Evolutionary conservation across 2,888 invertebrate genomes (phyloP), one percentile per base, ranked within the genome.

Genomic region (Athetis lepigone): DNA sequence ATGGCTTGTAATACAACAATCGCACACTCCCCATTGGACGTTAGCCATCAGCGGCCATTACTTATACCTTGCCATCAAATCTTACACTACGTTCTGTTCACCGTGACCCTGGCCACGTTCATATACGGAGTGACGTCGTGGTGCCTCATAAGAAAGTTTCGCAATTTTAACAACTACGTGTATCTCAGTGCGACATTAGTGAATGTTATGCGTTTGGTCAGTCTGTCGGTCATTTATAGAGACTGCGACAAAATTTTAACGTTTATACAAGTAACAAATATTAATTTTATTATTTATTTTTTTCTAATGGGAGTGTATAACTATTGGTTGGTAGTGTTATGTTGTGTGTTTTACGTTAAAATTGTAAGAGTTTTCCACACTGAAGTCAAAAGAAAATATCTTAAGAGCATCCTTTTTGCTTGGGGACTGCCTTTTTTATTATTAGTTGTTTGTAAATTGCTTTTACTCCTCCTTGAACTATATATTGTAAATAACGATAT

Each of bases 341-440:
- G 69, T 33, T 57, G 23, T 16, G 19, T 37, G 9, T 46, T 71
- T n/a, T 71, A 71, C 9, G 11, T 51, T 1, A 60, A 63, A 19
- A 37, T 69, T 27, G 56, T 69, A 0, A 64, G 50, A 51, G 65
- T 69, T 19, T 65, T 72, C 4, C 6, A 19, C 11, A 19, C 0
- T n/a, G 56, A 52, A 9, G 18, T 52, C 0, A 42, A 64, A 4
- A 47, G 33, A 0, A 71, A 37, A 5, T 71, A 64, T 37, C 25
- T 64, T 4, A 71, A 51, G 23, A 43, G 65, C 11, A 33, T 8
- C n/a, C 8, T 69, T 0, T 71, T 52, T 29, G 56, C 72, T 0
- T 69, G 72, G 69, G 72, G 68, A 0, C 3, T 68, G 3, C 72
- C 72, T n/a, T n/a, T n/a, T n/a, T n/a, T n/a, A n/a, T n/a, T n/a